Conservation (phyloP, 2,888 invertebrate genomes). For the Hemaris fuciformis region DNA sequence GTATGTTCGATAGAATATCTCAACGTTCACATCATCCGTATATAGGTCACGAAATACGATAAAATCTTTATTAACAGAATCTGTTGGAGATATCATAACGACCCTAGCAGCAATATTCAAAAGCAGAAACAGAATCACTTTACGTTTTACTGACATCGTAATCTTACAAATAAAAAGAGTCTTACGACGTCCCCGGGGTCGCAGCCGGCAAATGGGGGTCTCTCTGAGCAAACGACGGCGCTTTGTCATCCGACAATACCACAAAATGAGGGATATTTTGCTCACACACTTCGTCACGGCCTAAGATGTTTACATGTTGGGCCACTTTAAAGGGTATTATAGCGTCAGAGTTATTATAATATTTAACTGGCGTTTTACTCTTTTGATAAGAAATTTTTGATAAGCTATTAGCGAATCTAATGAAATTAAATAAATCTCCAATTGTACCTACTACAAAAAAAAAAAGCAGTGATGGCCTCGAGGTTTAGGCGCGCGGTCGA, state of each 20-base stretch:
- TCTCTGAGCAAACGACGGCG: constrained; percentile 47
- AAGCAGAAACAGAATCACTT: constrained; percentile 55
- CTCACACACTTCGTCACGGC: constrained; percentile 17
- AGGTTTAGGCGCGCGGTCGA: too few species aligned
- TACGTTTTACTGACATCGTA: constrained; percentile 59
- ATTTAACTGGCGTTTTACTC: too few species aligned
- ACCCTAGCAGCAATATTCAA: constrained; percentile 31
- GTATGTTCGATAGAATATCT: too few species aligned
- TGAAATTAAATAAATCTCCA: too few species aligned
- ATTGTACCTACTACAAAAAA: too few species aligned
- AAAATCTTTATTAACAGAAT: constrained; percentile 24
- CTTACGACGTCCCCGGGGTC: constrained; percentile 44
- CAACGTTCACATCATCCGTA: background rate
- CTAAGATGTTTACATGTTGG: constrained; percentile 19
- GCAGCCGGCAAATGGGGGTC: constrained; percentile 42
- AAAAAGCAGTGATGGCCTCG: too few species aligned
- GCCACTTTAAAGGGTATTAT: constrained; percentile 13
- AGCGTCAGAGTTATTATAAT: too few species aligned
- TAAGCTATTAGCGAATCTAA: too few species aligned
- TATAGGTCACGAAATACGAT: background rate
- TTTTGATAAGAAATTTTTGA: too few species aligned
- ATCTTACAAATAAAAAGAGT: constrained; percentile 59
- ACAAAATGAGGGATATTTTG: constrained; percentile 49
- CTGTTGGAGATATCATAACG: constrained; percentile 31
- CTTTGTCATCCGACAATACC: constrained; percentile 62